Conservation (phyloP, 2,888 invertebrate genomes). For the Zootermopsis nevadensis region DNA sequence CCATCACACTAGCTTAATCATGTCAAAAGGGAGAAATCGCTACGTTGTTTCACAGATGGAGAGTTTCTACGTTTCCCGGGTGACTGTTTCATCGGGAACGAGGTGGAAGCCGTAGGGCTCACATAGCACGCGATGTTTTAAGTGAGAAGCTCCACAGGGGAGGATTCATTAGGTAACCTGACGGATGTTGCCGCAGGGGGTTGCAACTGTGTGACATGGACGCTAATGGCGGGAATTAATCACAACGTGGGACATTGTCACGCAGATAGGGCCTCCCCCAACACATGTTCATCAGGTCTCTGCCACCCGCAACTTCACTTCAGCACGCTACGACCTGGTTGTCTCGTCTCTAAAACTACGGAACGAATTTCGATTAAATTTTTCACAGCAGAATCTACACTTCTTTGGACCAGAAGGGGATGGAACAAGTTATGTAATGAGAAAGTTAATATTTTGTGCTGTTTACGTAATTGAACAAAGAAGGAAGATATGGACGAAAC, state of each 20-base stretch:
- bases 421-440: too few species aligned
- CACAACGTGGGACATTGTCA: constrained; percentile 44
- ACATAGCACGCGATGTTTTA: constrained; percentile 41
- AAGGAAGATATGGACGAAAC: too few species aligned
- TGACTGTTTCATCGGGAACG: constrained; percentile 29
- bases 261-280: constrained; percentile 26
- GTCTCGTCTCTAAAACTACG: too few species aligned
- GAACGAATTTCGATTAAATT: too few species aligned
- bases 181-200: constrained; percentile 26
- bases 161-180: constrained; percentile 40
- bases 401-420: too few species aligned
- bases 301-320: neutral
- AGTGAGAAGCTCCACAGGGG: constrained; percentile 28
- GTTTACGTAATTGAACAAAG: too few species aligned
- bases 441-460: too few species aligned
- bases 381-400: too few species aligned
- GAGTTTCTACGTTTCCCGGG: neutral
- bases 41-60: too few species aligned
- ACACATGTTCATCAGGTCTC: constrained; percentile 30
- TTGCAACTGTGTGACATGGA: constrained; percentile 33
- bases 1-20: too few species aligned
- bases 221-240: constrained; percentile 47
- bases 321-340: too few species aligned
- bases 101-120: constrained; percentile 30
- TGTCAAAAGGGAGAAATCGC: too few species aligned